Base-by-base conservation (phyloP, 2,113 vertebrate genomes). In the Calyptomena viridis region DNA sequence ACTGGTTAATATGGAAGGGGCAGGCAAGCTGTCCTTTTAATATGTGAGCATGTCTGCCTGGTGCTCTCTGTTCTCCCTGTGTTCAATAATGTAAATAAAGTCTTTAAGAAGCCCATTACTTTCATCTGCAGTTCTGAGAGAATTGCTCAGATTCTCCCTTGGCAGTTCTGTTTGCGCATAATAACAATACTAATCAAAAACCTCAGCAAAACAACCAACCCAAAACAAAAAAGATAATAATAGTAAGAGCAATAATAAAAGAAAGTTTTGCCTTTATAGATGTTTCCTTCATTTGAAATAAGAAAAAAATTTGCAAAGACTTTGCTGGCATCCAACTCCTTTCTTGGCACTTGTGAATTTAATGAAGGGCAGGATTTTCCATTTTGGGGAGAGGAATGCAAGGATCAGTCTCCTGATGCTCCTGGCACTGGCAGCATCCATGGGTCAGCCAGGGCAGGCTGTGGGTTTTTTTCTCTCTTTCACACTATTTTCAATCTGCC, bases 1-100 rank as follows among this genome's bases (percentile, higher is more conserved):
- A 6, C 9, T 55, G 62, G 73, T 68, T 86, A 35, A 47, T 82
- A 14, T 1, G 3, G 49, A 93, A 80, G 58, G 80, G 35, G 46
- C 20, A 87, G 79, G 74, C 31, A 56, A 49, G n/a, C 62, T 90
- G 80, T 84, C 76, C 68, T 63, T 89, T 83, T 59, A 77, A 89
- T 81, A 78, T 58, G 64, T 81, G 86, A 59, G 52, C 53, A 17
- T 58, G 11, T 28, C 87, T 96, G 79, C 31, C 89, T 87, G 49
- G 10, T 66, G 59, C 22, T 50, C 42, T 52, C 66, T 87, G 67
- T 56, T 76, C 71, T 84, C 71, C 50, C 67, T 66, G 12, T 93
- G 77, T 97, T 93, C 94, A 93, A 74, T 95, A 92, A 95, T 96
- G 92, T 84, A 96, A 97, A 97, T 95, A 95, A 79, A n/a, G 56